Conservation (phyloP, 1,140 invertebrate genomes). For the Apis dorsata region DNA sequence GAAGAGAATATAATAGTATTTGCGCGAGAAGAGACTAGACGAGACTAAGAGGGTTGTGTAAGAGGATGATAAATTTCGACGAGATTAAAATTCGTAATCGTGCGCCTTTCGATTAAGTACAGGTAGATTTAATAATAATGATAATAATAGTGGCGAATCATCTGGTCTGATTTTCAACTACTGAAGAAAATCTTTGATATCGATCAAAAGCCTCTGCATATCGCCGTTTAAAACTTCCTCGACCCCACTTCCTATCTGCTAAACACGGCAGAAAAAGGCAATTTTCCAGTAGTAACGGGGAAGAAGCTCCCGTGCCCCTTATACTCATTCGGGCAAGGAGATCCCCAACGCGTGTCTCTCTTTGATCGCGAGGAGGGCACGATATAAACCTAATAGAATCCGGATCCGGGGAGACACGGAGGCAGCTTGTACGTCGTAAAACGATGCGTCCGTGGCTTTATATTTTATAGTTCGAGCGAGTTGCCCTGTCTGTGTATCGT, state of each 20-base stretch:
- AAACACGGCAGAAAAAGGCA: conserved; percentile 5
- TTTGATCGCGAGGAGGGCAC: conserved; percentile 16
- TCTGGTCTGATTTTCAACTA: too few relatives aligned
- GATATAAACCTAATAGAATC: conserved; percentile 72
- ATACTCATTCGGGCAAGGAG: background rate
- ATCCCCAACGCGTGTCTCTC: conserved; percentile 1
- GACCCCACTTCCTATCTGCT: background rate
- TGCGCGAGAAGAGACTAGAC: too few relatives aligned
- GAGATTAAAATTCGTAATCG: too few relatives aligned
- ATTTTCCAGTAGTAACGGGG: background rate
- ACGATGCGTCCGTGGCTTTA: conserved; percentile 74
- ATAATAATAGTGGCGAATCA: background rate
- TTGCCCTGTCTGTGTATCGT: conserved; percentile 42
- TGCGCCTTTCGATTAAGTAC: background rate
- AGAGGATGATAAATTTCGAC: too few relatives aligned
- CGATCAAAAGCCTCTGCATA: background rate
- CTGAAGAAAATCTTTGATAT: background rate
- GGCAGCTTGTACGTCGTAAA: conserved; percentile 76
- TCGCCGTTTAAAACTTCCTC: background rate
- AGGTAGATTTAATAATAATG: background rate
- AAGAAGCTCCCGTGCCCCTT: background rate
- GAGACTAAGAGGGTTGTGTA: too few relatives aligned
- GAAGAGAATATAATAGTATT: too few relatives aligned
- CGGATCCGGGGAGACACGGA: conserved; percentile 39
- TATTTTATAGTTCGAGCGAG: conserved; percentile 73